phyloP scores from a whole-genome alignment of 1,140 invertebrate species.

The Xylocopa sonorina region DNA sequence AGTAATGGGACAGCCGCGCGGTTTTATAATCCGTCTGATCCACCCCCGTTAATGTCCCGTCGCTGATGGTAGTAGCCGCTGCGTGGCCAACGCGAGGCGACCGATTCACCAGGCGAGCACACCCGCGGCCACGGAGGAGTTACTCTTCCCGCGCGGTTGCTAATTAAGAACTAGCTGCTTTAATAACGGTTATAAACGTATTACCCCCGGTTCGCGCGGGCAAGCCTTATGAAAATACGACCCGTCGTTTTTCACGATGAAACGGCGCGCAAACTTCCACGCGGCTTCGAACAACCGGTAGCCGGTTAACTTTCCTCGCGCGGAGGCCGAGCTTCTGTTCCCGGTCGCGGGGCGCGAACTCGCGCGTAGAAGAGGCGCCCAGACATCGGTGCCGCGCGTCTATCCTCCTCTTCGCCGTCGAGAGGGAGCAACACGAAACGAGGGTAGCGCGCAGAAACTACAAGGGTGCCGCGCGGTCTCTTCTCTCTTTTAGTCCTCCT shows the following conservation, averaged over 20 bases:
- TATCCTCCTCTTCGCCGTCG: neutral
- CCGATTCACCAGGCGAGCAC: neutral
- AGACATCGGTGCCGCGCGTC: slow-evolving; percentile 36
- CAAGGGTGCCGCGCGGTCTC: slow-evolving; percentile 25
- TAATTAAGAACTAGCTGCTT: slow-evolving; percentile 36
- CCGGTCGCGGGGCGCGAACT: neutral
- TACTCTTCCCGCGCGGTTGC: neutral
- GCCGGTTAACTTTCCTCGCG: slow-evolving; percentile 11
- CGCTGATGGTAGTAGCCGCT: neutral
- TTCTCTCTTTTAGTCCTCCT: neutral
- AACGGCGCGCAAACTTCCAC: slow-evolving; percentile 23
- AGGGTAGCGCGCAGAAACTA: slow-evolving; percentile 29
- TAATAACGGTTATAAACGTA: slow-evolving; percentile 40
- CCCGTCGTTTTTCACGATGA: slow-evolving; percentile 25
- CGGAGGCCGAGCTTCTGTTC: neutral
- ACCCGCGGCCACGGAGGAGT: neutral
- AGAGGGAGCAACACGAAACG: slow-evolving; percentile 18
- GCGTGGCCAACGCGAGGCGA: neutral
- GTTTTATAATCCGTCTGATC: slow-evolving; percentile 28
- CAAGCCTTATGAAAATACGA: slow-evolving; percentile 39
- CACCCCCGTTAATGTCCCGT: neutral
- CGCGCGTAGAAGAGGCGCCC: neutral
- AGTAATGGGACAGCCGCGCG: slow-evolving; percentile 8
- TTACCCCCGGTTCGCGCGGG: neutral
- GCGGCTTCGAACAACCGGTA: neutral